phyloP scores from a whole-genome alignment of 2,888 invertebrate genomes.

The Smittia sp. region DNA sequence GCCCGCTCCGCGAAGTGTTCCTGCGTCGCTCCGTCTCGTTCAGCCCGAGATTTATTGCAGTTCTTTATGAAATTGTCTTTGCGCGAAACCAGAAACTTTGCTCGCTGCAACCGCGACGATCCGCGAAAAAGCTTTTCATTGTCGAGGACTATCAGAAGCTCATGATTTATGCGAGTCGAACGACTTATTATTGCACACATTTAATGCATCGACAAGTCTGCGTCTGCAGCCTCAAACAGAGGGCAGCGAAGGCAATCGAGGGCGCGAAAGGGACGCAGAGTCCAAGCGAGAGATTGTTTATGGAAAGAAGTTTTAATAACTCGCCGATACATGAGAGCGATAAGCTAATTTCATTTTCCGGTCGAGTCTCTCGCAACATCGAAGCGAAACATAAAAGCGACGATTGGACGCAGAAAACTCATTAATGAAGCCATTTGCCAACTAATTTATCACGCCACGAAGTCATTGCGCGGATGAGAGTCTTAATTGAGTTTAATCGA shows the following conservation, averaged over 20 bases:
- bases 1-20: neutral
- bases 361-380: neutral
- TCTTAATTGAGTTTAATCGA: too few species aligned
- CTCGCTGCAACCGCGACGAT: neutral
- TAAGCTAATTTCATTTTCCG: constrained; percentile 9
- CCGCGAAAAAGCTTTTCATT: constrained; percentile 16
- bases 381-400: too few species aligned
- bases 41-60: neutral
- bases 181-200: neutral
- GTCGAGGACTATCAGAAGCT: constrained; percentile 1
- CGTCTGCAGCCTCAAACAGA: too few species aligned
- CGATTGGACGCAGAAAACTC: too few species aligned
- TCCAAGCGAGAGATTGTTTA: neutral
- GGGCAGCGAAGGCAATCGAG: neutral
- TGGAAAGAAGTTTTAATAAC: neutral
- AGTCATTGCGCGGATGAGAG: too few species aligned
- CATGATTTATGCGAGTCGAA: neutral
- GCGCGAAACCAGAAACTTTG: neutral
- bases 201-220: too few species aligned
- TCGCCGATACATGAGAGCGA: neutral
- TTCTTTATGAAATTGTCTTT: neutral
- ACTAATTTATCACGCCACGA: too few species aligned
- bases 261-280: neutral
- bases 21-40: neutral
- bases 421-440: too few species aligned